Base-by-base conservation (phyloP, 2,797 vertebrate species). In the Bovichtus diacanthus region DNA sequence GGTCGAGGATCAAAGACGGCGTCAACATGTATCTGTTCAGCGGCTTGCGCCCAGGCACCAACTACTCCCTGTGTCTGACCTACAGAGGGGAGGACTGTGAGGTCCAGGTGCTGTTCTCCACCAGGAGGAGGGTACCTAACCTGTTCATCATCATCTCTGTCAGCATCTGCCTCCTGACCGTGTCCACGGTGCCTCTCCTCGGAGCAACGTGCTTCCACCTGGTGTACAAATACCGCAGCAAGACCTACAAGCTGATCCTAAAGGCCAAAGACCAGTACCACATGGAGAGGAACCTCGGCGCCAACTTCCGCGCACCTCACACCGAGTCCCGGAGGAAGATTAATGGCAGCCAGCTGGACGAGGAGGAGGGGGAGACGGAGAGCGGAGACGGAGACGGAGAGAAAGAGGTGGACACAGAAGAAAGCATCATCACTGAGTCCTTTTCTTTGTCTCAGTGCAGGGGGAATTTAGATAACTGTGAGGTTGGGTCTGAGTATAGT, bases 191-290 rank as follows among this genome's bases (percentile, higher is more conserved):
- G 61, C 98, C 98, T 3, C 87, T 99, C 70, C 93, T 99, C 36
- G 98, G 96, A 0, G 98, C 98, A 6, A 96, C 96, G 0, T 99
- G 98, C 92, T 99, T 97, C 88, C 98, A 99, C 82, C 92, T 99
- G 70, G 93, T 99, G 78, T 96, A 98, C 94, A 98, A 97, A 64
- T 97, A 99, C 86, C 97, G 95, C 23, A 96, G 95, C 62, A 98
- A 99, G 90, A 98, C 97, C 29, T 99, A 98, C 91, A 97, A 96
- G 81, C 93, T 99, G 39, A 98, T 99, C 88, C 94, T 99, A 93
- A 96, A 97, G 80, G 94, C 97, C 0, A 97, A 97, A 82, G 96
- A 96, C 76, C 95, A 95, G 0, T 97, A 97, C 82, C 96, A 96
- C 78, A 94, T 96, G 95, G 96, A 98, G 89, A 96, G 96, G 92